Base-by-base conservation (phyloP, 2,113 vertebrate genomes). In the Martes martes region DNA sequence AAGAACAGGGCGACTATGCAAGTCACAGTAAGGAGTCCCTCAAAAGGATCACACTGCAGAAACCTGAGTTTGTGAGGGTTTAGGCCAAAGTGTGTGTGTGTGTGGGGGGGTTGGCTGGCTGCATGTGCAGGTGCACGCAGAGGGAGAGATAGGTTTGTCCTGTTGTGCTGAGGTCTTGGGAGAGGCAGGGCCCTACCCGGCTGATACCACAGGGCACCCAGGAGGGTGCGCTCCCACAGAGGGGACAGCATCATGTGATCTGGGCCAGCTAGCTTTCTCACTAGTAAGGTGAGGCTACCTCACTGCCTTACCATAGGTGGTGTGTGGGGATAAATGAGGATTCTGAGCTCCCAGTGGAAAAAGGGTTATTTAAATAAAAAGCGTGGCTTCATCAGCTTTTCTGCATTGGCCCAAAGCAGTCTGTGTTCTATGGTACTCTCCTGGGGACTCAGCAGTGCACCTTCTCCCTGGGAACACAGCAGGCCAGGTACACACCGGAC, bases 361-460 rank as follows among this genome's bases (percentile, higher is more conserved):
- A 7, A 15, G 39, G 24, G 73, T 23, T 76, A 8, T 45, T 73
- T 76, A 42, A 76, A 45, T 16, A 15, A 42, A 76, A 45, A 13
- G 39, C 28, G 23, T 8, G 73, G 6, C 73, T 74, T 28, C 39
- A 16, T 8, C 73, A 15, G 24, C 26, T 16, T 28, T 16, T 28
- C 73, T 47, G 73, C 42, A 26, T 76, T 76, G 73, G 73, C 73
- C 42, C 1, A 15, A 18, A 42, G 73, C 14, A 9, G 73, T 47
- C 42, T 45, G 73, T 16, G 13, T 2, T 47, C 16, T n/a, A 10
- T 18, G 15, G 67, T 4, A 69, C 16, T n/a, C 16, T 69, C 42
- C 39, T 0, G 0, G 15, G 24, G 73, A 16, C 39, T 76, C 13
- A 8, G 42, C 14, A 0, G 24, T 31, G 26, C 24, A 7, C 24